These are phyloP conservation scores for Bombus confusus DNA, from an alignment of 1,140 invertebrate species.

Conservation along the genomic window DNA sequence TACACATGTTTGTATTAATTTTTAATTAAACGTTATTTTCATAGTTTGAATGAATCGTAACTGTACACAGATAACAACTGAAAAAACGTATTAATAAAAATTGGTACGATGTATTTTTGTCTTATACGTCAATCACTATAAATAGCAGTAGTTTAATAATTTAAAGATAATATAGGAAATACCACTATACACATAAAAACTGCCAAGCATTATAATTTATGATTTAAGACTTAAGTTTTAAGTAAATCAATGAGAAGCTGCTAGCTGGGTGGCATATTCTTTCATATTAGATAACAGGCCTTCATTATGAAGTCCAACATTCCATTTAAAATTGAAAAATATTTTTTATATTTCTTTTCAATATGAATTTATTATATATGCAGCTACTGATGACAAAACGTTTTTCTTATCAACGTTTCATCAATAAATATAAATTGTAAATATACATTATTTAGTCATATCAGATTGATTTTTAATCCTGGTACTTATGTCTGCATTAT, in stretches of 20 bases:
- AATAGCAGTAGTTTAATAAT: conserved; percentile 34
- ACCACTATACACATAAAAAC: conserved; percentile 4
- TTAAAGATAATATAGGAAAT: conserved; percentile 28
- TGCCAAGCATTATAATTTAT: background rate
- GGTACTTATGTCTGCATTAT: background rate
- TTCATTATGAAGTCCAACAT: conserved; percentile 21
- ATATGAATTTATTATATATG: conserved; percentile 28
- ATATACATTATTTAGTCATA: background rate
- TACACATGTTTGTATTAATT: background rate
- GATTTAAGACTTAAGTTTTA: background rate
- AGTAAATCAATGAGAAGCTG: conserved; percentile 8
- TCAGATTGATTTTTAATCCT: background rate
- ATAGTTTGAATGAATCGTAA: background rate
- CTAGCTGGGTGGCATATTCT: background rate
- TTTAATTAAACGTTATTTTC: background rate
- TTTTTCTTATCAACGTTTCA: background rate
- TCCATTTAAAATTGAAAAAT: conserved; percentile 2
- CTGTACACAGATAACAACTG: background rate
- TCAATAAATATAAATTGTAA: conserved; percentile 7
- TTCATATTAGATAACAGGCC: background rate
- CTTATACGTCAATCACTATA: conserved; percentile 5
- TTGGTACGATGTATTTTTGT: background rate
- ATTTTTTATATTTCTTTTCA: conserved; percentile 11
- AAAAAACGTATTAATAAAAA: background rate
- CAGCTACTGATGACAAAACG: background rate